Conservation (phyloP, 2,113 vertebrate genomes). For the Chloropsis cyanopogon region DNA sequence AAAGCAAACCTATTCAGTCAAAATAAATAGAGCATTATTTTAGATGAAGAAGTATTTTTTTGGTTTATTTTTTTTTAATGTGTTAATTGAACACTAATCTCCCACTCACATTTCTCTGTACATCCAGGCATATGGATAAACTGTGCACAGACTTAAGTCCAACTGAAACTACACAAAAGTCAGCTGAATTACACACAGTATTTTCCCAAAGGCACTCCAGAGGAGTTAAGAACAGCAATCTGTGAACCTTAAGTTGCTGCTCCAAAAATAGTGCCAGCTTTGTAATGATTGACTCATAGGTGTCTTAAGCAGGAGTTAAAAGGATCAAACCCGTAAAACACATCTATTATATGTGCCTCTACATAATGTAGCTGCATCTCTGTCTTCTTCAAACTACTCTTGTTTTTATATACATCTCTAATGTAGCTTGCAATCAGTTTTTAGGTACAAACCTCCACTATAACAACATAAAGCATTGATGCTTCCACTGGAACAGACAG, state of each 20-base stretch:
- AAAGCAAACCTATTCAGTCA: background rate
- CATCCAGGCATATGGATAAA: background rate
- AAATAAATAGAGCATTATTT: background rate
- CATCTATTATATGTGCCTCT: background rate
- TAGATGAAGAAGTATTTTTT: background rate
- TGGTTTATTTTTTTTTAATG: background rate
- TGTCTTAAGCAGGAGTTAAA: background rate
- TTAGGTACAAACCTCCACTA: background rate
- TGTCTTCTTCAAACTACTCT: background rate
- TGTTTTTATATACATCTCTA: background rate
- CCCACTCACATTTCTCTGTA: background rate
- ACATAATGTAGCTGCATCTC: background rate
- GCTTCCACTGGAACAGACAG: background rate
- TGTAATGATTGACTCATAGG: background rate
- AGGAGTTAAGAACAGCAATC: background rate
- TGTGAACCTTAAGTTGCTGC: background rate
- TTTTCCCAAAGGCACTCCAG: background rate
- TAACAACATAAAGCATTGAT: background rate
- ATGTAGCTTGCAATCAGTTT: background rate
- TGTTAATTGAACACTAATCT: background rate
- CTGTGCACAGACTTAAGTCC: background rate
- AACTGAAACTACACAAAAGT: background rate
- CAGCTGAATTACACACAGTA: background rate
- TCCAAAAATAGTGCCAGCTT: background rate
- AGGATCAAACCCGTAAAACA: background rate